Evolutionary conservation across 2,888 invertebrate genomes (phyloP).

Genomic region (Podotricha telesiphe): DNA sequence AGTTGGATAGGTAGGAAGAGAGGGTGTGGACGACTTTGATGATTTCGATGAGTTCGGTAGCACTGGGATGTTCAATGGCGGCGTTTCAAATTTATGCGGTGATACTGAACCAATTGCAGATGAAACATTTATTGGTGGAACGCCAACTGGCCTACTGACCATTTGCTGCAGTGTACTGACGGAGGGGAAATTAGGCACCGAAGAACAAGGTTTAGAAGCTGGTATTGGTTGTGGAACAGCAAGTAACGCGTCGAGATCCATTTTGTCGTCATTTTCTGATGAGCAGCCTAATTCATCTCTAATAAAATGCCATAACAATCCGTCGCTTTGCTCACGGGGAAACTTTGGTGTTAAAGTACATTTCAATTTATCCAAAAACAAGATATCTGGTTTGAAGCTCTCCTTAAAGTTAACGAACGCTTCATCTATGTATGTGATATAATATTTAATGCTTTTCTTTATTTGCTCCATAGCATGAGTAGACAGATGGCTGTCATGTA

Average conservation of each 20-base stretch:
- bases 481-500: constrained; percentile 91
- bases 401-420: constrained; percentile 79
- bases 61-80: constrained; percentile 84
- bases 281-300: constrained; percentile 88
- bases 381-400: constrained; percentile 87
- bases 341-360: constrained; percentile 91
- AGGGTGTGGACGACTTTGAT: constrained; percentile 81
- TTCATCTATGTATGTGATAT: constrained; percentile 84
- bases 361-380: constrained; percentile 93
- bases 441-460: constrained; percentile 93
- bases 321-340: constrained; percentile 90
- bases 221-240: constrained; percentile 84
- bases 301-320: constrained; percentile 90
- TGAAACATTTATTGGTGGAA: constrained; percentile 77
- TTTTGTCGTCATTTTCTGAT: constrained; percentile 87
- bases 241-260: constrained; percentile 83
- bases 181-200: constrained; percentile 75
- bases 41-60: constrained; percentile 84
- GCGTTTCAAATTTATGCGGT: constrained; percentile 83
- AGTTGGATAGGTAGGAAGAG: constrained; percentile 76
- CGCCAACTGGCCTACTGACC: constrained; percentile 79
- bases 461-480: constrained; percentile 93
- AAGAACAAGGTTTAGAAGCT: constrained; percentile 69
- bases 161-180: constrained; percentile 80
- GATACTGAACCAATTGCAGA: constrained; percentile 74